Evolutionary conservation across 2,888 invertebrate genomes (phyloP), one percentile per base, ranked within the genome.

Genomic region (Spodoptera exigua): DNA sequence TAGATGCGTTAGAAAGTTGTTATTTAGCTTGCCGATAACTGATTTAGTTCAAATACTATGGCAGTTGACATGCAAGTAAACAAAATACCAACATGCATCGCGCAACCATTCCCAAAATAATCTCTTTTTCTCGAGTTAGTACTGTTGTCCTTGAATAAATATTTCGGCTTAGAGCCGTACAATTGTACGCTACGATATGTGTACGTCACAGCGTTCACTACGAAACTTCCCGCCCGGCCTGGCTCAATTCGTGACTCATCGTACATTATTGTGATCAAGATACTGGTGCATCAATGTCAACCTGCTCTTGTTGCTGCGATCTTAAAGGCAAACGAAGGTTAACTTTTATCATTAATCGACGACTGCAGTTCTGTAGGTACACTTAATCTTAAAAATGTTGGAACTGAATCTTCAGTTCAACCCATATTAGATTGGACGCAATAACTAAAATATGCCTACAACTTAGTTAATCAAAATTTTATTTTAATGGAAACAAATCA

Each of bases 1-100:
- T 83, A 77, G 80, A 81, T 86, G 84, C 83, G 81, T 82, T 88
- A 86, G 88, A 91, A 89, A 89, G 88, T 80, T 79, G 79, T 81
- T 80, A 74, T 76, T 74, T 77, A 86, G 82, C 47, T 82, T 87
- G 81, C 84, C 78, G 81, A 77, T 75, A 78, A 63, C 62, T 71
- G 61, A 67, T 78, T 81, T 70, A 48, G 73, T 72, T 57, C 46
- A 54, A 53, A 37, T 16, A 36, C 46, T 44, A 49, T 54, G 66
- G 62, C 51, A 56, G 51, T 63, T 72, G 66, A 69, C 69, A 66
- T 62, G 53, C 60, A 52, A 49, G 79, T 73, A 76, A 63, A 72
- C 64, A 72, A 58, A 60, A 73, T 27, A 7, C 27, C 7, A 61
- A 55, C 57, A 56, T 52, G 58, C 57, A 47, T 51, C 49, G 55